phyloP scores from a whole-genome alignment of 1,140 invertebrate genomes.

The Aphelenchoides avenae region DNA sequence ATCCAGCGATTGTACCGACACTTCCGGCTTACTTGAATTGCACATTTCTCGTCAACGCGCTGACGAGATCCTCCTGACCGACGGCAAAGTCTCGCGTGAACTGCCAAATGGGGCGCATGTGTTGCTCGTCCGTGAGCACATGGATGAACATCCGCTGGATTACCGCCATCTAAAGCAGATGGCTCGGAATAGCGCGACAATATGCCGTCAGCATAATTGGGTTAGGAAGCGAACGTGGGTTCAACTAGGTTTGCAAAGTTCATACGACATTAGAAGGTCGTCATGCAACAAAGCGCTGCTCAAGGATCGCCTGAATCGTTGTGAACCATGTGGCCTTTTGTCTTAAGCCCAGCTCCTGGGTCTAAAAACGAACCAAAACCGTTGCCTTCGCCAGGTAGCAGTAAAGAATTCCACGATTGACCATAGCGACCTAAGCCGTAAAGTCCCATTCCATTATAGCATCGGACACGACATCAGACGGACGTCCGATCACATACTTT shows the following conservation, averaged over 20 bases:
- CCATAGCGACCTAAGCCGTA: too few relatives aligned
- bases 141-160: constrained; percentile 47
- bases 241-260: background rate
- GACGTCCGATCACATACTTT: too few relatives aligned
- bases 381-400: too few relatives aligned
- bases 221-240: background rate
- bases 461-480: too few relatives aligned
- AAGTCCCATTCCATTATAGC: too few relatives aligned
- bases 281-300: background rate
- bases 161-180: constrained; percentile 31
- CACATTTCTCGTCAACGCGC: constrained; percentile 25
- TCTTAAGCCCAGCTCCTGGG: too few relatives aligned
- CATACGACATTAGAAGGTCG: too few relatives aligned
- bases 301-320: too few relatives aligned
- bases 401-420: too few relatives aligned
- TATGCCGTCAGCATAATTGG: background rate
- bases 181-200: background rate
- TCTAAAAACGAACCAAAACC: too few relatives aligned
- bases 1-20: too few relatives aligned
- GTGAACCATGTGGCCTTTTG: too few relatives aligned
- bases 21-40: background rate
- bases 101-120: constrained; percentile 53
- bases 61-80: constrained; percentile 30
- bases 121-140: constrained; percentile 44
- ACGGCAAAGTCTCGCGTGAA: constrained; percentile 46